These are phyloP conservation scores for Anaspis maculata DNA, from an alignment of 2,888 invertebrate genomes.

Conservation along the genomic window DNA sequence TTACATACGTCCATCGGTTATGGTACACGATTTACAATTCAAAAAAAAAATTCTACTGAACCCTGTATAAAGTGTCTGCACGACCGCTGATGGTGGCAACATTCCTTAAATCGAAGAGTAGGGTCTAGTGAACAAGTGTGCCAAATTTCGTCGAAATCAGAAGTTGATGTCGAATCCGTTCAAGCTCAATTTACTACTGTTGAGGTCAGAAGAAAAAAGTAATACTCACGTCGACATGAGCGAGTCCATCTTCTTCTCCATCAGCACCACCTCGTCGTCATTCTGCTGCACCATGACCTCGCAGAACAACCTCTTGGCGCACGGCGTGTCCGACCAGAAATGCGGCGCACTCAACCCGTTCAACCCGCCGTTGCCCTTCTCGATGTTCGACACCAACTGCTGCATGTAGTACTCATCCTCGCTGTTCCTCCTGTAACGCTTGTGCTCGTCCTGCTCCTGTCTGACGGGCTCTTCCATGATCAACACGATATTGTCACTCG, in stretches of 20 bases:
- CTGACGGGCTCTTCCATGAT: constrained; percentile 27
- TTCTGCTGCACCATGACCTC: constrained; percentile 63
- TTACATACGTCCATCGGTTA: too few relatives aligned
- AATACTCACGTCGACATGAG: constrained; percentile 62
- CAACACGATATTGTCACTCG: constrained; percentile 32
- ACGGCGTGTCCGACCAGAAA: constrained; percentile 67
- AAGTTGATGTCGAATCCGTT: too few relatives aligned
- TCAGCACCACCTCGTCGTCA: constrained; percentile 59
- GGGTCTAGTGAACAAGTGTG: too few relatives aligned
- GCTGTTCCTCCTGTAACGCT: constrained; percentile 32
- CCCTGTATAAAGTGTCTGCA: too few relatives aligned
- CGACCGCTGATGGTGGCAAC: too few relatives aligned
- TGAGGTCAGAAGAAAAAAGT: too few relatives aligned
- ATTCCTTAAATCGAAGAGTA: too few relatives aligned
- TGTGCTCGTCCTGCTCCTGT: constrained; percentile 16
- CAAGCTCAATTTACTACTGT: too few relatives aligned
- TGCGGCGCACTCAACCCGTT: constrained; percentile 30
- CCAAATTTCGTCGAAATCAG: too few relatives aligned
- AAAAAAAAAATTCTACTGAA: too few relatives aligned
- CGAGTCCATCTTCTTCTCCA: constrained; percentile 75
- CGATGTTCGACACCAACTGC: constrained; percentile 31
- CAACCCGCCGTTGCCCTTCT: constrained; percentile 28
- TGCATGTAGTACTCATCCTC: constrained; percentile 40
- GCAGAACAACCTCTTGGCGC: constrained; percentile 71
- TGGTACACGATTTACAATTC: too few relatives aligned